Base-by-base conservation (phyloP, 2,888 invertebrate species). In the Junonia oenone region DNA sequence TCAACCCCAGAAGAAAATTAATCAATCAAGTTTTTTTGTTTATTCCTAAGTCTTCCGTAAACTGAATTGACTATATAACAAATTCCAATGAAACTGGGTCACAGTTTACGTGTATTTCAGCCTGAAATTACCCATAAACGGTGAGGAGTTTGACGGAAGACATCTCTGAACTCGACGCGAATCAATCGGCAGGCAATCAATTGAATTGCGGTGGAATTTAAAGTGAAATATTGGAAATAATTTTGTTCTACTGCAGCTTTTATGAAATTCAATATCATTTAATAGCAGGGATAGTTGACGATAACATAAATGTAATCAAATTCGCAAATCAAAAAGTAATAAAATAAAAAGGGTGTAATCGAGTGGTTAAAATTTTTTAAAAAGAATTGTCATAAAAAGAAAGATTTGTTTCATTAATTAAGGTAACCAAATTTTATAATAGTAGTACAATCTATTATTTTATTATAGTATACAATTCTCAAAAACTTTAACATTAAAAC, bases 91-190 rank as follows among this genome's bases (percentile, higher is more conserved):
- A 45, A 56, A 45, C 13, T 52, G 43, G 56, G 56, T 52, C 56
- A 56, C 52, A 45, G 56, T 49, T 45, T 48, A 52, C 45, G 55
- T 29, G 51, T 47, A 56, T 52, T 47, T 37, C 37, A 43, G 56
- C 53, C 47, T 56, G 43, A 56, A 56, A 56, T 52, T 52, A 48
- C 31, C 45, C 37, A 56, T 49, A 56, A 56, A 52, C 35, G 11
- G 48, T 37, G 45, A 37, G 52, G 45, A 49, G 11, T 17, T 53
- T 38, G 52, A 53, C 38, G 37, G 46, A 53, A 53, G 46, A 53
- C 52, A 38, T 53, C 38, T 46, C 8, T 38, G 46, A 53, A 29
- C 29, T 31, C 19, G 37, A 53, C 37, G 46, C 29, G 17, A 38
- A 3, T 9, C 19, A 17, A 17, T 38, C 6, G 17, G 0, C 5